phyloP scores from a whole-genome alignment of 2,113 vertebrate genomes.

The Aplodontia rufa region DNA sequence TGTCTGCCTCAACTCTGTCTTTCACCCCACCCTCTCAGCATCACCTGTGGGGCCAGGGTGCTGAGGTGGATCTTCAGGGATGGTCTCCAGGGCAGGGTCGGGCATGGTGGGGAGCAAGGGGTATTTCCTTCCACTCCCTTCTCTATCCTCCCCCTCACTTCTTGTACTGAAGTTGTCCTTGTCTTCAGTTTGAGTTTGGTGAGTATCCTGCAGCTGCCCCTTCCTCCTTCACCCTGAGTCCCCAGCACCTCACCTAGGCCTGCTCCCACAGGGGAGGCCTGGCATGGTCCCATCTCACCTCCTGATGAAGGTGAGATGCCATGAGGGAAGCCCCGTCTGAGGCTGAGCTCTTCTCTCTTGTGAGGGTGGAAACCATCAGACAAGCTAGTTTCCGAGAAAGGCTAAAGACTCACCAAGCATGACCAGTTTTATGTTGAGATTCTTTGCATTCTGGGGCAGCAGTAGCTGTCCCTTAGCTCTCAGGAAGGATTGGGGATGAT shows the following conservation, averaged over 20 bases:
- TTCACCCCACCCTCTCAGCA: too few relatives aligned
- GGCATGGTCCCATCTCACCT: not conserved
- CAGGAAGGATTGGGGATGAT: not conserved
- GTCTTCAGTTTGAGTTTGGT: not conserved
- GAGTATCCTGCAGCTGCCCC: not conserved
- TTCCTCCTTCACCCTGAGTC: accelerated
- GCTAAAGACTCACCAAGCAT: not conserved
- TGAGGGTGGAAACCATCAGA: not conserved
- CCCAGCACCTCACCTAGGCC: not conserved
- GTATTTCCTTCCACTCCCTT: not conserved
- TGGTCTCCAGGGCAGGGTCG: not conserved
- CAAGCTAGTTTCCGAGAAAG: not conserved
- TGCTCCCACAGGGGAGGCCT: not conserved
- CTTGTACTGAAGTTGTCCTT: not conserved
- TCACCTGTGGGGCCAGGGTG: accelerated
- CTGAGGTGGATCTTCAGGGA: too few relatives aligned
- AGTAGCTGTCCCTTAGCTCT: not conserved
- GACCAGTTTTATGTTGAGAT: not conserved
- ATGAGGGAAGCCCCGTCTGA: accelerated
- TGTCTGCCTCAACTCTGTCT: not conserved
- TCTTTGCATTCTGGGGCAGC: not conserved
- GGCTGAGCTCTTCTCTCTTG: not conserved
- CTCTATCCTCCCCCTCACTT: not conserved
- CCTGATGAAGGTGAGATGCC: too few relatives aligned
- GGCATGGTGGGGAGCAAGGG: not conserved